Percentiles rank a stretch among this genome's conserved stretches.
Evolutionary conservation across 1,140 invertebrate species (phyloP).

Genomic region (Drosophila nasuta): DNA sequence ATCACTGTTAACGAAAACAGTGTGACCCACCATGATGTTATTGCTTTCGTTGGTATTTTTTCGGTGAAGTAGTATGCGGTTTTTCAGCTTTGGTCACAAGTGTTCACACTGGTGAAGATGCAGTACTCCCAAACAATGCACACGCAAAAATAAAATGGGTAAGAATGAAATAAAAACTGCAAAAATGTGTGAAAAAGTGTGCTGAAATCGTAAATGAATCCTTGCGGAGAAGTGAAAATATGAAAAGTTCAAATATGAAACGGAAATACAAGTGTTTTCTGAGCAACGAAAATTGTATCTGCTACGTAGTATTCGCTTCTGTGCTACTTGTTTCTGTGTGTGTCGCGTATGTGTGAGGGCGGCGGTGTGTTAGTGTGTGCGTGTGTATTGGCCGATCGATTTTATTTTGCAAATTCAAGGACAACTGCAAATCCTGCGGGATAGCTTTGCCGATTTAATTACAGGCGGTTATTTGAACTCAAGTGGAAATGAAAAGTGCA

Average conservation of each 20-base stretch:
- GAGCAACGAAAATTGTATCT: constrained; percentile 30
- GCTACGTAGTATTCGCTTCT: constrained; percentile 55
- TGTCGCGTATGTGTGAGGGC: constrained; percentile 3
- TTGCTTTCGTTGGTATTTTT: constrained; percentile 17
- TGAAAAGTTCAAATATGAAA: constrained; percentile 6
- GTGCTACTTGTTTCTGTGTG: constrained; percentile 15
- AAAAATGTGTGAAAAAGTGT: constrained; percentile 33
- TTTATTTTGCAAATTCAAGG: constrained; percentile 82
- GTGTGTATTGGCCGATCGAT: constrained; percentile 80
- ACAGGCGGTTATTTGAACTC: background rate
- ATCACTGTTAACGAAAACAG: background rate
- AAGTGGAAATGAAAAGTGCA: background rate
- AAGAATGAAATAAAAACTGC: constrained; percentile 74
- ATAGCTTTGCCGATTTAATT: constrained; percentile 43
- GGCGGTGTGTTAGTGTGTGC: constrained; percentile 33
- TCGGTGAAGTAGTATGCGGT: background rate
- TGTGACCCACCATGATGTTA: constrained; percentile 7
- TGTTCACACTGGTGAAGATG: constrained; percentile 46
- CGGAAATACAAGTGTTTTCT: constrained; percentile 25
- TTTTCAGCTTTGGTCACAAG: constrained; percentile 8
- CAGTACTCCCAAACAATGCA: constrained; percentile 74
- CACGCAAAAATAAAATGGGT: constrained; percentile 78
- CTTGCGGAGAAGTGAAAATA: background rate
- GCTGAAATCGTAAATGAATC: constrained; percentile 14
- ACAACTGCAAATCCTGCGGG: constrained; percentile 72